Base-by-base conservation (phyloP, 2,113 vertebrate genomes). In the Labrus mixtus region DNA sequence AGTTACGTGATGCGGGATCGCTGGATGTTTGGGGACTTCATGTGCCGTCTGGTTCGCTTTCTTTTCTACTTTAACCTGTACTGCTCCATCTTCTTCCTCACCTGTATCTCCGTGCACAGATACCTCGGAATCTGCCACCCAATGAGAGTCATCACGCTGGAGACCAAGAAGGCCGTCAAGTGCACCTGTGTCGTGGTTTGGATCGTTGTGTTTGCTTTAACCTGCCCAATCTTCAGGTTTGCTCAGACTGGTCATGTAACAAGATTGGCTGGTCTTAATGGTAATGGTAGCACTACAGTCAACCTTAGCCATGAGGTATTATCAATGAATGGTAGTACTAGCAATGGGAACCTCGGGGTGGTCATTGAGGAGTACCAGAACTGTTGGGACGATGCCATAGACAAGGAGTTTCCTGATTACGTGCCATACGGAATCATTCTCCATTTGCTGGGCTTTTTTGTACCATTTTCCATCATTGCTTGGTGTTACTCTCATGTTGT, bases 61-160 rank as follows among this genome's bases (percentile, higher is more conserved):
- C n/a, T 95, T 19, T 98, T 97, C 90, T 95, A 96, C 51, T 96
- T 97, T 82, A 96, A 96, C 84, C 85, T 96, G 25, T 96, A 95
- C 59, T 94, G 95, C 88, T 97, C 95, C 85, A 96, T 96, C 78
- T 92, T 97, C 80, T 97, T 97, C 88, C 95, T 98, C 69, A 96
- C 95, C 62, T 97, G 95, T 63, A 97, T 97, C 83, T 97, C 95
- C 0, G 57, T 95, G 78, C 96, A 97, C 89, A 96, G 92, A 19
- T 97, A 96, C 13, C 39, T 95, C 0, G 94, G 95, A 16, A 95
- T 95, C 91, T 95, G 94, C 79, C 94, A 95, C 80, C 94, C 94
- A 2, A 95, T 94, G 93, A 93, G 87, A 68, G 94, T 93, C 55
- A 94, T 95, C 73, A 93, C 93, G 0, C 68, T 95, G 68, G 95